Base-by-base conservation (phyloP, 2,888 invertebrate genomes). In the Sphaerophoria taeniata region DNA sequence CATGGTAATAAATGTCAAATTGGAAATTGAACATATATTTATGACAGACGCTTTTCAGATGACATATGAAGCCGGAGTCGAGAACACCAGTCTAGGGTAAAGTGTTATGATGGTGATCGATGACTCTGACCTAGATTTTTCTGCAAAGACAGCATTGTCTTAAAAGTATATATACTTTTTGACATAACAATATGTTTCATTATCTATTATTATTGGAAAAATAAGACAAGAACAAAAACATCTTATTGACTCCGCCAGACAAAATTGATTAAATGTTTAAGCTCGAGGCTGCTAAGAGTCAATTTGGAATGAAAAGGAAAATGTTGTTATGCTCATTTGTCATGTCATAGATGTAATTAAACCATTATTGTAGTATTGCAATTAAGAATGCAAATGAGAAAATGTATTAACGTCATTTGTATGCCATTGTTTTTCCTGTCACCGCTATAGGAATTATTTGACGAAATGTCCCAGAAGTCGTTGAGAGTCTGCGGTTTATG, bases 51-150 rank as follows among this genome's bases (percentile, higher is more conserved):
- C 51, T 80, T 75, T 47, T 14, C 36, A 45, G 63, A 81, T 85
- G 85, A 85, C 72, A 80, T 61, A 80, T 78, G 49, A 34, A 72
- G 69, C 58, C 80, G 75, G 39, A 5, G 31, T 45, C 73, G 70
- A 69, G 45, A 72, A 70, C 43, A 73, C 43, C 51, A 33, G 14
- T 34, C 6, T 6, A 7, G 2, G n/a, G 2, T 4, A 14, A 5
- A 58, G 56, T 76, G 55, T 33, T 67, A 63, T 63, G 72, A 63
- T 69, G 72, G 80, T 81, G 85, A 85, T 85, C 85, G 85, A 85
- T 85, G 85, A 77, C 70, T 85, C 47, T 85, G 85, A 85, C 85
- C 85, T 63, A 76, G 81, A 85, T 81, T 81, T 43, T 51, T 11
- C n/a, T 16, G 31, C 60, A 36, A 45, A 72, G 80, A 81, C 80